Percentiles rank a stretch among this genome's conserved stretches.
These are phyloP conservation scores for Polydrusus tereticollis DNA, from an alignment of 2,888 invertebrate genomes.

Conservation along the genomic window DNA sequence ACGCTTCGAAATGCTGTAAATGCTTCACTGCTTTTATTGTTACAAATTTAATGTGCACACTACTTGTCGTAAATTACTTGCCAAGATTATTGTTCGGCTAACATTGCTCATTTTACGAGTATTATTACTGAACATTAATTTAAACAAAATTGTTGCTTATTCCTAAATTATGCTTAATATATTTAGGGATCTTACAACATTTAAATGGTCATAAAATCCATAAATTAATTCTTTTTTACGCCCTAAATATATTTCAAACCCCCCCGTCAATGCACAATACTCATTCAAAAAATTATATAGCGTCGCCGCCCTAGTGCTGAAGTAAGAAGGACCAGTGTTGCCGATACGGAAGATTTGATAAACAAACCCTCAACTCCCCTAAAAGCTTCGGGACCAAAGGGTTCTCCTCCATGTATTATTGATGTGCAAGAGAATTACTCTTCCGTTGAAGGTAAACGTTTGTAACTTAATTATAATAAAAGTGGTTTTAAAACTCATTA, in stretches of 20 bases:
- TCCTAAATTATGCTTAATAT: neutral
- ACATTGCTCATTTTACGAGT: neutral
- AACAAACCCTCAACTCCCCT: constrained; percentile 93
- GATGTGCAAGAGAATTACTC: constrained; percentile 96
- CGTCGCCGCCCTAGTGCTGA: constrained; percentile 91
- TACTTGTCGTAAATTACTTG: neutral
- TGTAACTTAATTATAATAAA: too few relatives aligned
- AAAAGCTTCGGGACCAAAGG: constrained; percentile 82
- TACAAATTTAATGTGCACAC: neutral
- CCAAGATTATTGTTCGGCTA: neutral
- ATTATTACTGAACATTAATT: too few relatives aligned
- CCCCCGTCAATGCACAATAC: too few relatives aligned
- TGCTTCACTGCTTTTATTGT: constrained; percentile 28
- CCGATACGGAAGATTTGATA: constrained; percentile 90
- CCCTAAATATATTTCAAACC: constrained; percentile 8
- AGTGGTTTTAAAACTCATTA: too few relatives aligned
- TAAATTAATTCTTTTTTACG: neutral
- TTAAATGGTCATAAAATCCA: neutral
- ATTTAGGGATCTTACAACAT: neutral
- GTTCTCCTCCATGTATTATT: constrained; percentile 87
- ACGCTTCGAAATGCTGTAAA: constrained; percentile 24
- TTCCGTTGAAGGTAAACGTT: constrained; percentile 96
- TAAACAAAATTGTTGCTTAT: neutral
- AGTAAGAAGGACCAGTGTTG: constrained; percentile 89
- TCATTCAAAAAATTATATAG: constrained; percentile 66